phyloP scores from a whole-genome alignment of 1,140 invertebrate genomes.

The Colletes latitarsis region DNA sequence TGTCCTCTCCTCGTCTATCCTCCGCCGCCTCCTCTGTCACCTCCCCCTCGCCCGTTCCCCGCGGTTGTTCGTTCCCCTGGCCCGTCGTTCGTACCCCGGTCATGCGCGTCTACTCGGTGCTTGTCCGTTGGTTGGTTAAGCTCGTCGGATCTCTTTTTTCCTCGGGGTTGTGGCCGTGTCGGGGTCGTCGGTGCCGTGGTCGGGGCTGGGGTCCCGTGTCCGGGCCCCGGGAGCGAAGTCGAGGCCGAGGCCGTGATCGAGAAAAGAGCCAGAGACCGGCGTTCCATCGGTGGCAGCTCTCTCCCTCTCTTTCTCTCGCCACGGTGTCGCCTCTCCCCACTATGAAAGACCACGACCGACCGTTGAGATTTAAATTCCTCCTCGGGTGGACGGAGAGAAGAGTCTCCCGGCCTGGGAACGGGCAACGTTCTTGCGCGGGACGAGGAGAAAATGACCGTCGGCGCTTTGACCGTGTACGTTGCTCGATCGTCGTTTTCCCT shows the following conservation, averaged over 20 bases:
- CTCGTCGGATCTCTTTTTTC: conserved; percentile 13
- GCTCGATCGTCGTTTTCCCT: not conserved
- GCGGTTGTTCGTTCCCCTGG: not conserved
- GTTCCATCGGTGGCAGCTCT: conserved; percentile 33
- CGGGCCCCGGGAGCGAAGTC: not conserved
- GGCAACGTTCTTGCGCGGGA: conserved; percentile 35
- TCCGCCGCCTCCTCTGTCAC: conserved; percentile 16
- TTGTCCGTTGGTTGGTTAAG: conserved; percentile 11
- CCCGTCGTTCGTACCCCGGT: not conserved
- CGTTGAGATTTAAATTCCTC: conserved; percentile 79
- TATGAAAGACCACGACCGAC: conserved; percentile 65
- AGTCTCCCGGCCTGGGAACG: conserved; percentile 65
- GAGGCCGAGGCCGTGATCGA: not conserved
- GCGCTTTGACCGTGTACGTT: conserved; percentile 27
- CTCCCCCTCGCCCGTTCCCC: not conserved
- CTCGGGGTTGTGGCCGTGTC: not conserved
- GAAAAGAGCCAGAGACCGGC: conserved; percentile 11
- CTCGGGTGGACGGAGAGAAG: conserved; percentile 58
- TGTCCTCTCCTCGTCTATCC: not conserved
- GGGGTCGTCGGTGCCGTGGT: not conserved
- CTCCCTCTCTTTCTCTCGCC: conserved; percentile 14
- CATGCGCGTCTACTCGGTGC: not conserved
- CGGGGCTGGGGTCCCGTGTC: no score
- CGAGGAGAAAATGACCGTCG: conserved; percentile 40
- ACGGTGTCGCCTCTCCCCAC: conserved; percentile 56